These are phyloP conservation scores for Ovis canadensis DNA, from an alignment of 2,113 vertebrate genomes.

Conservation along the genomic window DNA sequence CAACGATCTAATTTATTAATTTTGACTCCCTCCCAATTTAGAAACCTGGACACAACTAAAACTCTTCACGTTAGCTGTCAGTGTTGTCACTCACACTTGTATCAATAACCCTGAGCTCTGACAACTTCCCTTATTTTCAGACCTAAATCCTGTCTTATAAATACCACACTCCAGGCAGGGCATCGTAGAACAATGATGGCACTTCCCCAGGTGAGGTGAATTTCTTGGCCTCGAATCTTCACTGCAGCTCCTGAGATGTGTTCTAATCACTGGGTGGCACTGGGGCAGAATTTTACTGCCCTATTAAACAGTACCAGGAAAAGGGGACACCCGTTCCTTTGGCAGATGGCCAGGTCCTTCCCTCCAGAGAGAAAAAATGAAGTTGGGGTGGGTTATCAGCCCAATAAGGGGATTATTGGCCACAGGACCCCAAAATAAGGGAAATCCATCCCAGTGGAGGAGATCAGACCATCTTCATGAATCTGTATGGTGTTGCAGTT, in stretches of 20 bases:
- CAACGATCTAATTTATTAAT: conserved; percentile 49
- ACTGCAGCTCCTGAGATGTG: background rate
- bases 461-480: background rate
- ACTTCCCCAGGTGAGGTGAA: conserved; percentile 58
- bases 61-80: conserved; percentile 34
- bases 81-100: conserved; percentile 41
- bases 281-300: conserved; percentile 65
- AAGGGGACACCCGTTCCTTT: background rate
- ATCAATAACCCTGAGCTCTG: conserved; percentile 43
- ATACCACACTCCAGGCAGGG: conserved; percentile 50
- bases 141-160: conserved; percentile 10
- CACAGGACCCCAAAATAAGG: background rate
- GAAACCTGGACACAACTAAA: conserved; percentile 45
- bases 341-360: background rate
- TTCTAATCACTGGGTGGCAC: conserved; percentile 62
- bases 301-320: conserved; percentile 61
- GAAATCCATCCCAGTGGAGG: background rate
- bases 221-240: conserved; percentile 55
- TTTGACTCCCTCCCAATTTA: conserved; percentile 34
- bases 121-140: conserved; percentile 61
- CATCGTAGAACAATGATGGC: conserved; percentile 64
- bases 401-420: background rate
- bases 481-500: background rate
- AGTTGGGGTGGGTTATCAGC: background rate
- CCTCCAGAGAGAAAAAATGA: background rate